Conservation (phyloP, 1,140 invertebrate genomes). For the Apocrypta bakeri region DNA sequence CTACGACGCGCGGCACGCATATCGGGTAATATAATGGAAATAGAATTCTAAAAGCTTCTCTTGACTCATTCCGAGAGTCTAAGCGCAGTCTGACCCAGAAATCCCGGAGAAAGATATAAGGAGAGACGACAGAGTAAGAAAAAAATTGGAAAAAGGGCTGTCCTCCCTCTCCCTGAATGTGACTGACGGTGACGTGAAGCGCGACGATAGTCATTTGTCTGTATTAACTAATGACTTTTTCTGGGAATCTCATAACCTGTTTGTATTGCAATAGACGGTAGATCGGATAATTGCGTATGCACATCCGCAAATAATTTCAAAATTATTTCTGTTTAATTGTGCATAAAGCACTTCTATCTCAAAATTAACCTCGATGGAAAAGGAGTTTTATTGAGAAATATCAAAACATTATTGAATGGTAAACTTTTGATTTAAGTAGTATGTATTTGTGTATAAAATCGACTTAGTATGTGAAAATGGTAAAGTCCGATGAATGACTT, state of each 20-base stretch:
- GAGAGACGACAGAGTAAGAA: conserved; percentile 5
- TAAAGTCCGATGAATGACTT: no score
- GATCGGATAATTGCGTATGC: background rate
- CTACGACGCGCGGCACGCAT: background rate
- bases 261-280: background rate
- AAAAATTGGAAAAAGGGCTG: conserved; percentile 1
- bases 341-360: no score
- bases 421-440: no score
- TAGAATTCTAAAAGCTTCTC: conserved; percentile 44
- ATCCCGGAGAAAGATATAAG: conserved; percentile 7
- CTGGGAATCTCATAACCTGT: conserved; percentile 4
- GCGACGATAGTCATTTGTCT: conserved; percentile 6
- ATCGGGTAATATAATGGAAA: conserved; percentile 32
- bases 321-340: background rate
- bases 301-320: background rate
- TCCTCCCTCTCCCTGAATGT: background rate
- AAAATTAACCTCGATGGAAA: no score
- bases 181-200: background rate
- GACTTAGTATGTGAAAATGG: no score
- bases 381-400: no score
- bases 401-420: no score
- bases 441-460: no score
- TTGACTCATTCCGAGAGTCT: background rate
- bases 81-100: conserved; percentile 43
- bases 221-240: conserved; percentile 24